Base-by-base conservation (phyloP, 2,113 vertebrate genomes). In the Tauraco erythrolophus region DNA sequence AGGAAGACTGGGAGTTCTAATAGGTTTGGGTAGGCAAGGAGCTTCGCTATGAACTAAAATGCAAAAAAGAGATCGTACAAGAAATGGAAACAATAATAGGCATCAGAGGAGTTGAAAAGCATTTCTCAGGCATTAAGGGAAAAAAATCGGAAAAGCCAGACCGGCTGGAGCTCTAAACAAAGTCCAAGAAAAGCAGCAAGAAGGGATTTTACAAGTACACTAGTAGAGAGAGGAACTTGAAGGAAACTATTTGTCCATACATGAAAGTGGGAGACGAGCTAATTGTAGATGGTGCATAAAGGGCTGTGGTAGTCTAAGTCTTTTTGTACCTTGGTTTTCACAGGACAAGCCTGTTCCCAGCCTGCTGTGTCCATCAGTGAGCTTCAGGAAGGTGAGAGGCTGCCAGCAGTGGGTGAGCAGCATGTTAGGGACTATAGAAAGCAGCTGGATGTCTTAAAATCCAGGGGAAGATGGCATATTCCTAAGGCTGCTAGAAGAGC, bases 211-310 rank as follows among this genome's bases (percentile, higher is more conserved):
- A 39, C 23, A 25, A 39, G 28, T 51, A 13, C 1, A 1, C 6
- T n/a, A 9, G 8, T 37, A 56, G 25, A 2, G 27, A n/a, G 25
- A 33, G 22, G 15, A 50, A 25, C 18, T 28, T 75, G 10, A 78
- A 51, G 10, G 19, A 24, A 76, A 30, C 21, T 37, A 3, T 60
- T 39, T 81, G 50, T 23, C 41, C 1, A 0, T 56, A 48, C 3
- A 1, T 50, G 17, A n/a, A n/a, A 1, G 9, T 48, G 30, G 41
- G 54, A 75, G 30, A 5, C 0, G 0, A 69, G 24, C 50, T 39
- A 12, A 10, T 27, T 45, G 24, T 19, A 27, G 45, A 35, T 9
- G 14, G 14, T 23, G 23, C 4, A 7, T 56, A 31, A 62, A 43
- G 62, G 21, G 17, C 45, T 60, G 33, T 24, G 25, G 23, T n/a